Evolutionary conservation across 2,888 invertebrate species (phyloP).

Genomic region (Tetanocera ferruginea): DNA sequence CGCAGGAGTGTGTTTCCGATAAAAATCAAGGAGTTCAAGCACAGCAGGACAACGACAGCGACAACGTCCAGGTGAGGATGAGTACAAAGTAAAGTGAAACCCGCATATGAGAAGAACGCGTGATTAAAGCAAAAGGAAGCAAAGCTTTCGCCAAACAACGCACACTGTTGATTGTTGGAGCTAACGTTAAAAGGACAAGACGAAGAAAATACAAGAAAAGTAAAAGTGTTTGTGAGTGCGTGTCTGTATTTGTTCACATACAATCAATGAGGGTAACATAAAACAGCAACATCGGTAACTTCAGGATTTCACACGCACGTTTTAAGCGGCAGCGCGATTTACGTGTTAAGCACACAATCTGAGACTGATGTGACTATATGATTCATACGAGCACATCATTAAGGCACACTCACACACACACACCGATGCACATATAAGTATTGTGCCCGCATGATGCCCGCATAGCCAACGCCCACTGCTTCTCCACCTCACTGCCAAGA

Average conservation of each 20-base stretch:
- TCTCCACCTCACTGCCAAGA: background rate
- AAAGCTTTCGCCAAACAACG: background rate
- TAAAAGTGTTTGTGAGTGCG: background rate
- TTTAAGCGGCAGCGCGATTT: background rate
- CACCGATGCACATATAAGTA: background rate
- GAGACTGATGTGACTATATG: background rate
- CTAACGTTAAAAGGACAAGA: background rate
- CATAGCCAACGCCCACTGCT: background rate
- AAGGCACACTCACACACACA: background rate
- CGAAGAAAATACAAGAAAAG: background rate
- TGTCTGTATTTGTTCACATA: background rate
- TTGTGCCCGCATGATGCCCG: background rate
- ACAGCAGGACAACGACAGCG: background rate
- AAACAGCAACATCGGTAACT: background rate
- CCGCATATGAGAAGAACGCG: background rate
- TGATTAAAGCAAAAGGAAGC: background rate
- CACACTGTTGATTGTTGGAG: slow-evolving; percentile 15
- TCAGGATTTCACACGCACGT: background rate
- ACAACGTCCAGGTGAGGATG: background rate
- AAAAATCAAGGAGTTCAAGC: slow-evolving; percentile 14
- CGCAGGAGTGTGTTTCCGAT: slow-evolving; percentile 21
- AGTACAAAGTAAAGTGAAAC: background rate
- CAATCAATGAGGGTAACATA: background rate
- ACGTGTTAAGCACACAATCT: background rate
- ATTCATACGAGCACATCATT: background rate